phyloP scores from a whole-genome alignment of 2,797 vertebrate genomes.

The Cryptoblepharus egeriae region DNA sequence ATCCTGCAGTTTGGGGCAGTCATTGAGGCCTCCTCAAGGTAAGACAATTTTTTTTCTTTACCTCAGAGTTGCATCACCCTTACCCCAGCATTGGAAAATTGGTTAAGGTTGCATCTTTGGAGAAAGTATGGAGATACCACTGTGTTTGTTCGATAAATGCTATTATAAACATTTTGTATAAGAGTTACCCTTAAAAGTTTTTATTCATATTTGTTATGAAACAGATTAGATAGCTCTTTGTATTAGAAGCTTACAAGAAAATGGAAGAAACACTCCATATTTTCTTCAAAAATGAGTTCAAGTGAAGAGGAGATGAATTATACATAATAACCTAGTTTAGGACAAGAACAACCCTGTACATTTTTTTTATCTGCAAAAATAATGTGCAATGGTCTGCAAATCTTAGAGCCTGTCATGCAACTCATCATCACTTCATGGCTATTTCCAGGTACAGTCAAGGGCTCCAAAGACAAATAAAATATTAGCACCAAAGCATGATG shows the following conservation, averaged over 20 bases:
- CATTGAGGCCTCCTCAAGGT: too few species aligned
- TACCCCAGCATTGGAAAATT: too few species aligned
- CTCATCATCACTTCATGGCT: neutral
- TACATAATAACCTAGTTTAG: constrained; percentile 4
- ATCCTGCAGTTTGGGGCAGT: too few species aligned
- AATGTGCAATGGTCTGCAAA: neutral
- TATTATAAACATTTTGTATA: too few species aligned
- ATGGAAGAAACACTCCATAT: neutral
- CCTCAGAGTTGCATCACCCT: too few species aligned
- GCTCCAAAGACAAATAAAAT: neutral
- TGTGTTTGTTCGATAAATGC: too few species aligned
- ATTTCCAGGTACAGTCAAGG: neutral
- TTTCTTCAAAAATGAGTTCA: neutral
- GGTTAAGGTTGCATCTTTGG: too few species aligned
- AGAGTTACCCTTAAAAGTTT: too few species aligned
- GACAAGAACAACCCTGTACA: neutral
- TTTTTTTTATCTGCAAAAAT: neutral
- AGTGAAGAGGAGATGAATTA: neutral
- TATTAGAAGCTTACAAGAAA: constrained; percentile 16
- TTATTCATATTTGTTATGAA: neutral
- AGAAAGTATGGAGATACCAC: too few species aligned
- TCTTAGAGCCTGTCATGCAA: constrained; percentile 8
- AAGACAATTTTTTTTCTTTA: too few species aligned
- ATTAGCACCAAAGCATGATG: neutral
- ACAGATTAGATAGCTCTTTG: neutral